Percentiles rank a stretch among this genome's conserved stretches.
Conservation (phyloP, 2,888 invertebrate species). For the Platycheirus rosarum region DNA sequence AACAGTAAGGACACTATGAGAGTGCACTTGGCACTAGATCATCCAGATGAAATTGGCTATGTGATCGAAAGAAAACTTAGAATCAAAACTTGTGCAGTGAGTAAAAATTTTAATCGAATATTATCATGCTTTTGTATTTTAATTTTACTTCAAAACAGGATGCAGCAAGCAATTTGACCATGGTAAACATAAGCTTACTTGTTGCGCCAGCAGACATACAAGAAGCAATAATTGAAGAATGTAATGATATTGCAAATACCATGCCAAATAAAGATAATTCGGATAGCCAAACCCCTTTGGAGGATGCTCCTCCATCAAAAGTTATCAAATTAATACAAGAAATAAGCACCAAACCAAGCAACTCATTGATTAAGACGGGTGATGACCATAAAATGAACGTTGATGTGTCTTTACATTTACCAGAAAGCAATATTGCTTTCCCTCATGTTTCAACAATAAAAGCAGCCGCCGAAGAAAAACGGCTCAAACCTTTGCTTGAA, state of each 20-base stretch:
- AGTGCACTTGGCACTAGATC: constrained; percentile 42
- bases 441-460: neutral
- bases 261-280: neutral
- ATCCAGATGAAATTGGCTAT: constrained; percentile 51
- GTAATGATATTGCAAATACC: neutral
- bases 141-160: constrained; percentile 34
- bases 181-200: constrained; percentile 17
- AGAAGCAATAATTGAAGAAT: neutral
- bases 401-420: neutral
- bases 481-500: constrained; percentile 33
- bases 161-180: constrained; percentile 30
- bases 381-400: too few species aligned
- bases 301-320: neutral
- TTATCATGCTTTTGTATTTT: neutral
- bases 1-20: constrained; percentile 12
- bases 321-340: neutral
- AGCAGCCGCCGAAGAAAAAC: constrained; percentile 15
- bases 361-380: too few species aligned
- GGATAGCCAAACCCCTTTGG: neutral
- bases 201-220: constrained; percentile 1
- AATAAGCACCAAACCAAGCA: too few species aligned
- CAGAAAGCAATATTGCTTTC: neutral
- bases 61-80: constrained; percentile 36
- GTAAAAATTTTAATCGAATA: too few species aligned
- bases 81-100: constrained; percentile 8